Conservation (phyloP, 30 jellyfish, hydroid and myxozoan genomes). For the Chrysaora quinquecirrha region DNA sequence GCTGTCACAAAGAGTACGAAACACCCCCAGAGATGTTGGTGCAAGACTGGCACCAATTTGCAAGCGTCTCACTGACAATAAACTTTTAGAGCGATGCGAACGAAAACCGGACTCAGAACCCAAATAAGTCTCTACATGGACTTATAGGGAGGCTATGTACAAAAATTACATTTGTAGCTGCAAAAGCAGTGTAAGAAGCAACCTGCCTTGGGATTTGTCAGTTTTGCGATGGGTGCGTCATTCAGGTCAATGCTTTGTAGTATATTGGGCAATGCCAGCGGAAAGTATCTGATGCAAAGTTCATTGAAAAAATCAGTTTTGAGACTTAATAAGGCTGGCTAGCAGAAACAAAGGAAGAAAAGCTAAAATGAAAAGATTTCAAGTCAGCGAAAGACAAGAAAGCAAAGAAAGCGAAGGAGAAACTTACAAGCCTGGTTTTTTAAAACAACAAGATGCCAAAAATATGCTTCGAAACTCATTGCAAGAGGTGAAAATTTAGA, state of each 20-base stretch:
- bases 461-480: too few relatives aligned
- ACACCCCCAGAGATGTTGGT: slow-evolving; percentile 25
- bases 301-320: background rate
- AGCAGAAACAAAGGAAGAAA: background rate
- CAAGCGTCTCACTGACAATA: background rate
- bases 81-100: slow-evolving; percentile 3
- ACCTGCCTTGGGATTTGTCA: slow-evolving; percentile 29
- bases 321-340: background rate
- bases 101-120: slow-evolving; percentile 53
- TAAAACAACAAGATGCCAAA: too few relatives aligned
- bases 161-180: slow-evolving; percentile 27
- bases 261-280: slow-evolving; percentile 17
- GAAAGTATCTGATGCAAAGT: slow-evolving; percentile 15
- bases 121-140: slow-evolving; percentile 32
- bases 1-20: slow-evolving; percentile 35
- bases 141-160: slow-evolving; percentile 29
- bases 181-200: slow-evolving; percentile 29
- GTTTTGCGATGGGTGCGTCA: slow-evolving; percentile 40
- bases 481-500: too few relatives aligned
- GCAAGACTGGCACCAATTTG: slow-evolving; percentile 8
- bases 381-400: too few relatives aligned
- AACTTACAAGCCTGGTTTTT: too few relatives aligned
- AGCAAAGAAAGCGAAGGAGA: too few relatives aligned
- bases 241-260: slow-evolving; percentile 15
- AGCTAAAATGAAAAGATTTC: too few relatives aligned